Evolutionary conservation across 2,888 invertebrate genomes (phyloP).

Genomic region (Drosophila longiperda): DNA sequence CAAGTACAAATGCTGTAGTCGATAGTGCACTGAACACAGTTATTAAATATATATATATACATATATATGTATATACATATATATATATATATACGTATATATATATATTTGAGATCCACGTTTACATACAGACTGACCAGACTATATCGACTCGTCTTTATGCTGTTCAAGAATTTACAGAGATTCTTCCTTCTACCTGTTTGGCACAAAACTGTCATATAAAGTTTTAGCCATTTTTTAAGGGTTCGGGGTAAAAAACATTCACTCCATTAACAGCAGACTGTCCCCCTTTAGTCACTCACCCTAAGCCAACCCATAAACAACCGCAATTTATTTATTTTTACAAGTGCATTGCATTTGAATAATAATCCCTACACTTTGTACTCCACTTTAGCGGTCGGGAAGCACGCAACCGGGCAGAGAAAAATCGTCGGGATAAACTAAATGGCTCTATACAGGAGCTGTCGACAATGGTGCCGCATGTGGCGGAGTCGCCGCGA

Average conservation of each 20-base stretch:
- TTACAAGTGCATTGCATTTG: slow-evolving; percentile 25
- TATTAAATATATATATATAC: too few species aligned
- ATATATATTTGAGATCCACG: too few species aligned
- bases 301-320: neutral
- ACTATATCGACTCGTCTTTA: too few species aligned
- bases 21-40: too few species aligned
- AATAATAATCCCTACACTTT: slow-evolving; percentile 43
- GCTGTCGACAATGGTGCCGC: slow-evolving; percentile 93
- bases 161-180: too few species aligned
- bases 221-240: too few species aligned
- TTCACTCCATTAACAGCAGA: slow-evolving; percentile 3
- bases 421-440: slow-evolving; percentile 95
- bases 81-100: too few species aligned
- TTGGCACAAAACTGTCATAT: too few species aligned
- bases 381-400: slow-evolving; percentile 87
- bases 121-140: too few species aligned
- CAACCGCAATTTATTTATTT: slow-evolving; percentile 7
- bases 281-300: neutral
- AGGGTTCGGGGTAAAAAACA: too few species aligned
- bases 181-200: too few species aligned
- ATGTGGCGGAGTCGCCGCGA: slow-evolving; percentile 92
- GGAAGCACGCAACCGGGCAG: slow-evolving; percentile 94
- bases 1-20: neutral
- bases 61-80: too few species aligned
- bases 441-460: slow-evolving; percentile 94